phyloP scores from a whole-genome alignment of 2,888 invertebrate species.

The Pelosia muscerda region DNA sequence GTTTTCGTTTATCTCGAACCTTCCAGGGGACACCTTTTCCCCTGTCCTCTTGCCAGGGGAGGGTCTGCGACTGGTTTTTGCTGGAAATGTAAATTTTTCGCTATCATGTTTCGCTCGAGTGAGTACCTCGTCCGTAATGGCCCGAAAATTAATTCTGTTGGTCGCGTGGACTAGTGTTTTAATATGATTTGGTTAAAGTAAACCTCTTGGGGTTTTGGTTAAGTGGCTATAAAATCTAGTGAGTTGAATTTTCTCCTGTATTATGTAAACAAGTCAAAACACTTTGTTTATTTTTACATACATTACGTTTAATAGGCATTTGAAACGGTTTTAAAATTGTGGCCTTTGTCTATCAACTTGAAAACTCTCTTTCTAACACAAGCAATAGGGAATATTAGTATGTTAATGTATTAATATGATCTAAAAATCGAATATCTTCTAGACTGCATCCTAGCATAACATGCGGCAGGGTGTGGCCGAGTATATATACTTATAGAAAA shows the following conservation, averaged over 20 bases:
- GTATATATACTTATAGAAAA: no score
- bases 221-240: neutral
- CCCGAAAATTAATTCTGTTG: constrained; percentile 20
- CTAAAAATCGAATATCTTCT: no score
- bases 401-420: no score
- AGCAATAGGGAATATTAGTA: no score
- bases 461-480: no score
- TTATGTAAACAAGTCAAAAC: neutral
- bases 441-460: no score
- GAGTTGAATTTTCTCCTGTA: neutral
- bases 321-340: no score
- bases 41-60: constrained; percentile 22
- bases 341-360: no score
- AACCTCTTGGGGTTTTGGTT: neutral
- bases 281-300: neutral
- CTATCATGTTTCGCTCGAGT: constrained; percentile 51
- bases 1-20: constrained; percentile 73
- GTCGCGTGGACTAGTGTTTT: constrained; percentile 9
- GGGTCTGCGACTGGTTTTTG: constrained; percentile 43
- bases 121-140: constrained; percentile 17
- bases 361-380: no score
- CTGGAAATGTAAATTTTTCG: constrained; percentile 56
- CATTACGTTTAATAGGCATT: no score
- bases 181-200: neutral
- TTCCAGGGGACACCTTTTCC: constrained; percentile 53